Conservation (phyloP, 2,113 vertebrate species). For the Amazona guildingii region DNA sequence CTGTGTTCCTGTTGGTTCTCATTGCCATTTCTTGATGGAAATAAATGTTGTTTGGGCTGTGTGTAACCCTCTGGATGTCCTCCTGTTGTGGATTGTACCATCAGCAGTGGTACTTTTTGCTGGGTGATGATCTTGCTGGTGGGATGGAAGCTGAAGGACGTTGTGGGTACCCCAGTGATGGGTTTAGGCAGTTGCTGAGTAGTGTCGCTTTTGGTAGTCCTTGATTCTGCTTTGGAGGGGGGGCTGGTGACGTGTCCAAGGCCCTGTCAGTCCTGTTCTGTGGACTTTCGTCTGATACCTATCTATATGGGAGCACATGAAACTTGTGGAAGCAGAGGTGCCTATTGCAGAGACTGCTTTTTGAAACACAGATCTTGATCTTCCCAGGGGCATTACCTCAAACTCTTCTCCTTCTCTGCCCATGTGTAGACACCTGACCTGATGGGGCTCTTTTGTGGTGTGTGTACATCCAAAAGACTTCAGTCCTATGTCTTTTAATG, state of each 20-base stretch:
- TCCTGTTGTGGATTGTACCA: fast-evolving
- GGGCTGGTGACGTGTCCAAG: neutral
- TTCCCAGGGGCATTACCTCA: neutral
- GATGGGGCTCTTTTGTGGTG: neutral
- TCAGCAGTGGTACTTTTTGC: neutral
- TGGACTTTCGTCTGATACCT: neutral
- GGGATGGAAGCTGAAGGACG: neutral
- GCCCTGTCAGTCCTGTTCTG: neutral
- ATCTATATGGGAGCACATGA: fast-evolving
- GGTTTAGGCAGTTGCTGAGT: neutral
- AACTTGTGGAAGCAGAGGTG: neutral
- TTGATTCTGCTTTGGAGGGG: neutral
- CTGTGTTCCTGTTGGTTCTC: neutral
- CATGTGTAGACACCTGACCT: neutral
- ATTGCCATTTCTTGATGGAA: neutral
- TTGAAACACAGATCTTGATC: fast-evolving
- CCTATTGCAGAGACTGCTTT: neutral
- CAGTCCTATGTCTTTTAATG: neutral
- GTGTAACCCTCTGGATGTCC: neutral
- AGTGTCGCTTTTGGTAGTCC: neutral
- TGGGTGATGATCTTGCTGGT: neutral
- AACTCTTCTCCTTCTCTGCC: neutral
- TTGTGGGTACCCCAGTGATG: neutral
- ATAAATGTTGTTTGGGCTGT: fast-evolving
- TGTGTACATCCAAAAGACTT: neutral